A percentile compares a stretch with the other conserved stretches of the same genome.
These are phyloP conservation scores for Girardinus metallicus DNA, from an alignment of 2,797 vertebrate genomes.

Conservation along the genomic window DNA sequence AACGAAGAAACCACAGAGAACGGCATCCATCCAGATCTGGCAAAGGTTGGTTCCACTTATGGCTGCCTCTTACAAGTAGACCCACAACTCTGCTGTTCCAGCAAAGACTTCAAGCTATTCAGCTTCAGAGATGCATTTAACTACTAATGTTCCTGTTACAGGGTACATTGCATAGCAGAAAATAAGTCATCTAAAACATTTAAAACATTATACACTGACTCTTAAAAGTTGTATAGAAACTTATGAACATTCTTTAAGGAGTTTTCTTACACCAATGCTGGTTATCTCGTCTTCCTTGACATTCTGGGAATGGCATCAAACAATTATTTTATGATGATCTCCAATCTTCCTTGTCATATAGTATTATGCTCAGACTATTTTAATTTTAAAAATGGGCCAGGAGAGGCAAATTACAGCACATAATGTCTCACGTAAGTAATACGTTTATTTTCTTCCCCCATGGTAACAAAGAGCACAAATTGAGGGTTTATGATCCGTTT, in stretches of 20 bases:
- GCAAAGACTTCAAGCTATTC: background rate
- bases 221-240: background rate
- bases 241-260: background rate
- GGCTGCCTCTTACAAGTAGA: constrained; percentile 5
- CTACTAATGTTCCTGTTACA: background rate
- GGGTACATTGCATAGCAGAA: background rate
- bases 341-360: background rate
- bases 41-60: constrained; percentile 83
- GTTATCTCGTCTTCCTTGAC: background rate
- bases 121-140: background rate
- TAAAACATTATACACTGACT: background rate
- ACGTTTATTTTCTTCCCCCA: background rate
- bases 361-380: background rate
- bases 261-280: background rate
- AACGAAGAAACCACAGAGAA: constrained; percentile 88
- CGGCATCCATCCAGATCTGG: constrained; percentile 89
- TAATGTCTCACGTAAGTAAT: background rate
- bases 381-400: background rate
- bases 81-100: constrained; percentile 2
- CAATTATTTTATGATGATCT: background rate
- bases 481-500: background rate
- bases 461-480: background rate
- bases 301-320: background rate
- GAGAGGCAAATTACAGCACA: background rate
- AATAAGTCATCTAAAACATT: background rate